A percentile compares a stretch with the other conserved stretches of the same genome.
Conservation (phyloP, 2,113 vertebrate species). For the Ancistrus triradiatus region DNA sequence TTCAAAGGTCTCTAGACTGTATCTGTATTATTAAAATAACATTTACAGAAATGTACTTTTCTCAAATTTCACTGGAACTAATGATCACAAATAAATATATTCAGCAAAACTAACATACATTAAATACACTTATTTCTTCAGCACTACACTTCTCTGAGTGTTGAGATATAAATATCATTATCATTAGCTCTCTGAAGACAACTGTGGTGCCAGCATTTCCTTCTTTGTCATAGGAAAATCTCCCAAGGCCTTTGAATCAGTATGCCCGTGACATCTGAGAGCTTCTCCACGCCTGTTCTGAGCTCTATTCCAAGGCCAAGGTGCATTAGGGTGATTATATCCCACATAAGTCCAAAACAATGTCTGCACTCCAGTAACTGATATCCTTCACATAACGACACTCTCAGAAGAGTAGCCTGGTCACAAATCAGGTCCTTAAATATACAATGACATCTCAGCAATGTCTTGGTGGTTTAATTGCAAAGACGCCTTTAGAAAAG, state of each 20-base stretch:
- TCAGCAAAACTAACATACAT: too few species aligned
- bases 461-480: slow-evolving; percentile 15
- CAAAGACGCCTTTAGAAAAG: background rate
- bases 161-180: slow-evolving; percentile 46
- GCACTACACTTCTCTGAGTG: slow-evolving; percentile 20
- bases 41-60: too few species aligned
- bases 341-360: slow-evolving; percentile 55
- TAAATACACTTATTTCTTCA: too few species aligned
- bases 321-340: slow-evolving; percentile 59
- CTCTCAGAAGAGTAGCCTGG: slow-evolving; percentile 40
- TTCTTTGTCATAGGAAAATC: slow-evolving; percentile 63
- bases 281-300: slow-evolving; percentile 62
- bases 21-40: too few species aligned
- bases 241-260: slow-evolving; percentile 55
- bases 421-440: slow-evolving; percentile 23
- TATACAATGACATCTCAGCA: slow-evolving; percentile 21
- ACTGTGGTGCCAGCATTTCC: slow-evolving; percentile 50
- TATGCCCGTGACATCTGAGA: slow-evolving; percentile 63
- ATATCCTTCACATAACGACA: slow-evolving; percentile 44
- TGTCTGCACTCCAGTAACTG: slow-evolving; percentile 56
- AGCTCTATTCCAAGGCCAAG: slow-evolving; percentile 57
- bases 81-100: too few species aligned
- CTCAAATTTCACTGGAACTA: too few species aligned
- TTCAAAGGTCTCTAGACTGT: too few species aligned
- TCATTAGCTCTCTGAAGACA: slow-evolving; percentile 58